Percentiles rank a stretch among this genome's conserved stretches.
These are phyloP conservation scores for Aleiodes leptofemur DNA, from an alignment of 2,888 invertebrate species.

Conservation along the genomic window DNA sequence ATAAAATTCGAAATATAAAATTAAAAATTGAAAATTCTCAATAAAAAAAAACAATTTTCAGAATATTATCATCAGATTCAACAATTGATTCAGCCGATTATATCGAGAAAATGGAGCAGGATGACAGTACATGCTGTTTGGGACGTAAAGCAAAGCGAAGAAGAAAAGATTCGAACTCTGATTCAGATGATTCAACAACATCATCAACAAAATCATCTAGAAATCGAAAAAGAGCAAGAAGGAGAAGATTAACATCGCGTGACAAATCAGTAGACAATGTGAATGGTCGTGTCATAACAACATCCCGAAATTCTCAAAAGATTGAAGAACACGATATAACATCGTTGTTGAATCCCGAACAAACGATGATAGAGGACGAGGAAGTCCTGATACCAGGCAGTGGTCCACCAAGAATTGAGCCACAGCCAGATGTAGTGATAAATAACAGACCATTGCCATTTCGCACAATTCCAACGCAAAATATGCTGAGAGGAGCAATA, in stretches of 20 bases:
- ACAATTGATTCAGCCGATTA: constrained; percentile 62
- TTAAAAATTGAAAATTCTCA: not conserved
- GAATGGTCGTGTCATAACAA: constrained; percentile 12
- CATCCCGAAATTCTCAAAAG: constrained; percentile 6
- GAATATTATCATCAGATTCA: constrained; percentile 64
- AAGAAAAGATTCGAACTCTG: constrained; percentile 61
- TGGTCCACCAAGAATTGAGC: constrained; percentile 1
- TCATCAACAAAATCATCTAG: constrained; percentile 49
- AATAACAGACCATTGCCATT: constrained; percentile 54
- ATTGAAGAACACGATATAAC: constrained; percentile 54
- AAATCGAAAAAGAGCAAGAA: constrained; percentile 48
- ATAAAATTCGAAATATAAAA: not conserved
- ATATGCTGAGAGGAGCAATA: constrained; percentile 56
- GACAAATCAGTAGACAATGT: not conserved
- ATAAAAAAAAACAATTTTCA: constrained; percentile 47
- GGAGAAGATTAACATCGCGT: constrained; percentile 33
- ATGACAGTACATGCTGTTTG: constrained; percentile 69
- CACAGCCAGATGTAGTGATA: constrained; percentile 31
- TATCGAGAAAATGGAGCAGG: constrained; percentile 68
- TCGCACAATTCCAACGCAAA: constrained; percentile 61
- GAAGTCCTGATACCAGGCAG: constrained; percentile 22
- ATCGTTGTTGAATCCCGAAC: constrained; percentile 63
- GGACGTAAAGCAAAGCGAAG: constrained; percentile 59
- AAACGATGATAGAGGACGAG: constrained; percentile 66
- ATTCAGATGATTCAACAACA: constrained; percentile 63